Base-by-base conservation (phyloP, 2,797 vertebrate genomes). In the Bucorvus abyssinicus region DNA sequence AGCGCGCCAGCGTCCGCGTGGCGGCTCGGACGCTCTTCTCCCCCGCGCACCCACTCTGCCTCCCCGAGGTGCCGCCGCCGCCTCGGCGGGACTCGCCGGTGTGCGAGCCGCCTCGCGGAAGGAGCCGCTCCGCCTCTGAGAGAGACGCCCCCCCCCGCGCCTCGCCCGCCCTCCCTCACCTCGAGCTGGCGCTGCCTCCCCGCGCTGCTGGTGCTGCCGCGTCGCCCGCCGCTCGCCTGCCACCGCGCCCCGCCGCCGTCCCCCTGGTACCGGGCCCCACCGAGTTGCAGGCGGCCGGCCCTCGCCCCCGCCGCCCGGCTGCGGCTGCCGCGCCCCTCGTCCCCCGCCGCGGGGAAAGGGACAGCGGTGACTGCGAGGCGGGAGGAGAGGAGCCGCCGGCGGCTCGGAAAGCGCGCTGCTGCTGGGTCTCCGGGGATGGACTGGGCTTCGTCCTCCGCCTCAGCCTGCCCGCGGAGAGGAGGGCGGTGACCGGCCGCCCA, bases 351-450 rank as follows among this genome's bases (percentile, higher is more conserved):
- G 65, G 69, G 53, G 59, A 87, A 87, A 23, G 63, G 67, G 45
- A 30, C 60, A 69, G 65, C 29, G 68, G 42, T 27, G 36, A 69
- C 26, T 47, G 67, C 56, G 42, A n/a, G 38, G 34, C 20, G n/a
- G 45, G 52, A 55, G 36, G 49, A 93, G 42, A 5, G 44, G 29
- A 86, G 52, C 59, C 29, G n/a, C 56, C 61, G n/a, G 70, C 30
- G 30, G 45, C 50, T 73, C 19, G 59, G 32, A 40, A 45, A 74
- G 53, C 34, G 49, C 74, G 45, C 89, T 64, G 92, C 70, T 70
- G 73, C 70, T 77, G 18, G 21, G 56, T 87, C 89, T 87, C 87
- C n/a, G 83, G 89, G 70, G 61, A 95, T 94, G 94, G 92, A 94
- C 94, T 56, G 83, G 75, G 89, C 42, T 94, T 94, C 90, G 34